Conservation (phyloP, 2,888 invertebrate species). For the Boloria selene region DNA sequence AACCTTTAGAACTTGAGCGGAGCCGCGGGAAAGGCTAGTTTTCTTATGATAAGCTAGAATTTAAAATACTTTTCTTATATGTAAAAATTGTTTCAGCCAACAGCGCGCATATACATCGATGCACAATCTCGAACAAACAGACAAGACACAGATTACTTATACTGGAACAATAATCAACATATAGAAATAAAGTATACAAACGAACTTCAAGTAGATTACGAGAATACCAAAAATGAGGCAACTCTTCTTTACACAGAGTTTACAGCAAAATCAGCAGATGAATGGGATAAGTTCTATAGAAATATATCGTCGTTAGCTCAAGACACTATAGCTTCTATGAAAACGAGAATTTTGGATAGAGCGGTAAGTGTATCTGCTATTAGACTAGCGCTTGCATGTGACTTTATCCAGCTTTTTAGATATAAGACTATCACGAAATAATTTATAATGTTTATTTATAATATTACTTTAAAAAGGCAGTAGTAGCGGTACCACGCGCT, state of each 20-base stretch:
- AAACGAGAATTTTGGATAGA: conserved; percentile 39
- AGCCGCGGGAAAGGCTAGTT: too few species aligned
- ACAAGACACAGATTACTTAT: conserved; percentile 10
- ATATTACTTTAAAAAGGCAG: too few species aligned
- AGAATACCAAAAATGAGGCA: conserved; percentile 55
- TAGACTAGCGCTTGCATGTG: neutral
- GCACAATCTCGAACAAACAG: conserved; percentile 38
- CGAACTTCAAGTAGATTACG: conserved; percentile 55
- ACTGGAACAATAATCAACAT: conserved; percentile 25
- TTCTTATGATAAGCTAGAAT: too few species aligned
- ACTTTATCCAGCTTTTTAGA: too few species aligned
- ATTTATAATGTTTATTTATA: too few species aligned
- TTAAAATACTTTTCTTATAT: neutral
- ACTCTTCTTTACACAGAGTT: conserved; percentile 68
- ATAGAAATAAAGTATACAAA: conserved; percentile 55
- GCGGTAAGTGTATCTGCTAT: conserved; percentile 49
- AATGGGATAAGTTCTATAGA: conserved; percentile 57
- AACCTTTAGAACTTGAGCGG: too few species aligned
- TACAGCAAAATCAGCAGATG: conserved; percentile 54
- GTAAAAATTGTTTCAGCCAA: conserved; percentile 42
- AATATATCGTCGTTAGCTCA: conserved; percentile 56
- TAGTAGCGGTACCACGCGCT: too few species aligned
- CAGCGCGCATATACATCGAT: conserved; percentile 47
- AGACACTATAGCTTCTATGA: conserved; percentile 46
- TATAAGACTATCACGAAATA: too few species aligned